Base-by-base conservation (phyloP, 2,113 vertebrate genomes). In the Menura novaehollandiae region DNA sequence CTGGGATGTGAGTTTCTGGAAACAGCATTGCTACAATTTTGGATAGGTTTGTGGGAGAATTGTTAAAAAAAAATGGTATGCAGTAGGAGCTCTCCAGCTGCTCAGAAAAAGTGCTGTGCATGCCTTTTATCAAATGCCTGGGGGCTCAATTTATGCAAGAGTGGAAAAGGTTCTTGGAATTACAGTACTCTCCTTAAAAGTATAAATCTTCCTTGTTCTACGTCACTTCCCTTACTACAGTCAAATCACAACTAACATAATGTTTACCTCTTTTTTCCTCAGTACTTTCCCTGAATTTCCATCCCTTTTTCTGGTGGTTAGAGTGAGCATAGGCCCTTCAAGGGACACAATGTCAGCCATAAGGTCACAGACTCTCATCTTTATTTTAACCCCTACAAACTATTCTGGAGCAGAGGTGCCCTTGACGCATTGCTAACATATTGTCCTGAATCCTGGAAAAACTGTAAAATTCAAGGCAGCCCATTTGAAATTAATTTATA, bases 101-200 rank as follows among this genome's bases (percentile, higher is more conserved):
- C 77, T 82, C 52, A 47, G 15, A 83, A 75, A 76, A 75, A 73
- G 37, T n/a, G 13, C 69, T 23, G 8, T 85, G 66, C 35, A 10
- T 72, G 72, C 58, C 37, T 88, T 73, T 79, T 73, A 46, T 88
- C 66, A 46, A 52, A 44, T 76, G 81, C 91, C 91, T 94, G 67
- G 32, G 89, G 93, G 89, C 67, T 95, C 89, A 89, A 85, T 94
- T 93, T 93, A 32, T 87, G 74, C 46, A 64, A 89, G 85, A 95
- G 74, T 95, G 81, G 72, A 95, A 91, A 43, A 96, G 89, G 93
- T 93, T 89, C 75, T 46, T 94, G 85, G 85, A 96, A 93, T 91
- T 96, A 27, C 87, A 59, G 58, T 59, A 51, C 20, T 82, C 14
- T 85, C 21, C 55, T 62, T 49, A 2, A 4, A 82, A 85, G 53